Conservation (phyloP, 2,888 invertebrate genomes). For the Nymphalis polychloros region DNA sequence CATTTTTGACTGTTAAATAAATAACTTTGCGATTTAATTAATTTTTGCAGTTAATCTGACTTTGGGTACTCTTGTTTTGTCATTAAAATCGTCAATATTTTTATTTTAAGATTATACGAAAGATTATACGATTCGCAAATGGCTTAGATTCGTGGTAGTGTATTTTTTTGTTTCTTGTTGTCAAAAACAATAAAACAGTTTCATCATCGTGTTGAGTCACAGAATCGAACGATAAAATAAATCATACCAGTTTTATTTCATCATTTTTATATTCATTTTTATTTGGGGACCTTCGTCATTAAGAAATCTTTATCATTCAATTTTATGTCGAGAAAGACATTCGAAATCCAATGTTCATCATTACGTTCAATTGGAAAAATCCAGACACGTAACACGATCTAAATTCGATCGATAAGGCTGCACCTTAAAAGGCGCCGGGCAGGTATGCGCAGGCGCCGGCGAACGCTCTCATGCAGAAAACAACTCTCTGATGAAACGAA, state of each 20-base stretch:
- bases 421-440: conserved; percentile 66
- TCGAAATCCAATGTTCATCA: conserved; percentile 37
- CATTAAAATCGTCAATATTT: conserved; percentile 20
- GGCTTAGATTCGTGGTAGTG: not conserved
- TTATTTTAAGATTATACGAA: conserved; percentile 4
- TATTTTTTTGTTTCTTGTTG: not conserved
- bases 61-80: conserved; percentile 11
- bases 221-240: conserved; percentile 27
- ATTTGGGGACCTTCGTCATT: conserved; percentile 33
- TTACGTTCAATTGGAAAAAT: conserved; percentile 45
- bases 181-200: conserved; percentile 3
- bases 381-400: conserved; percentile 63
- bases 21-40: conserved; percentile 37
- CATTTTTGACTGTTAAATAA: conserved; percentile 19
- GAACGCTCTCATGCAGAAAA: conserved; percentile 72
- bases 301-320: conserved; percentile 31
- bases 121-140: conserved; percentile 9
- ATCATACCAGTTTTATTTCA: conserved; percentile 26
- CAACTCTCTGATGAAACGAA: conserved; percentile 76
- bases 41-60: conserved; percentile 34
- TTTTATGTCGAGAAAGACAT: conserved; percentile 34
- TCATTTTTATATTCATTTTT: conserved; percentile 34
- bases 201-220: conserved; percentile 27
- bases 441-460: conserved; percentile 65
- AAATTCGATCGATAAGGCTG: conserved; percentile 59